Evolutionary conservation across 2,888 invertebrate genomes (phyloP).

Genomic region (Mantis religiosa): DNA sequence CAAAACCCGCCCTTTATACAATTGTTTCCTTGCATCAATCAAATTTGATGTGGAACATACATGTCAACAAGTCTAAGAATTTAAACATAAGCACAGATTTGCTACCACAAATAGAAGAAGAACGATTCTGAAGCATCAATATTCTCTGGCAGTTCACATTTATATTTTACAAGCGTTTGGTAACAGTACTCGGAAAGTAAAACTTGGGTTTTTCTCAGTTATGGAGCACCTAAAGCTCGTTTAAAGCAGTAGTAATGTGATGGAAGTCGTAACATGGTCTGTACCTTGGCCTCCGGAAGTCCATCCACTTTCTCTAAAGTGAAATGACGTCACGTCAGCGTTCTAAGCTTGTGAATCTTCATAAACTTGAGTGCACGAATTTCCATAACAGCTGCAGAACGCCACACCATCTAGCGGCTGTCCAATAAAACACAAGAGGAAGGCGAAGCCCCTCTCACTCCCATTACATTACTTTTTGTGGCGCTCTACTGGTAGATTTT

Average conservation of each 20-base stretch:
- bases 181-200: no score
- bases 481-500: neutral
- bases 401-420: neutral
- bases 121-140: no score
- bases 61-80: no score
- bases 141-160: no score
- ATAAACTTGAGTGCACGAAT: neutral
- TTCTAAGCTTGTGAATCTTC: neutral
- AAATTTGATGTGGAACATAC: no score
- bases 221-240: neutral
- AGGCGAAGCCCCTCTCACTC: neutral
- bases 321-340: neutral
- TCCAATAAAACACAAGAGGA: neutral
- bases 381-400: neutral
- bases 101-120: no score
- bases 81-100: no score
- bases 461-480: neutral
- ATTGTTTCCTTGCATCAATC: no score
- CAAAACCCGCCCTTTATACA: no score
- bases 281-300: neutral
- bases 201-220: no score
- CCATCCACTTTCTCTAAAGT: neutral
- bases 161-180: no score
- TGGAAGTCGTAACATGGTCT: neutral
- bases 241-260: neutral